Conservation (phyloP, 2,797 vertebrate genomes). For the Menidia menidia region DNA sequence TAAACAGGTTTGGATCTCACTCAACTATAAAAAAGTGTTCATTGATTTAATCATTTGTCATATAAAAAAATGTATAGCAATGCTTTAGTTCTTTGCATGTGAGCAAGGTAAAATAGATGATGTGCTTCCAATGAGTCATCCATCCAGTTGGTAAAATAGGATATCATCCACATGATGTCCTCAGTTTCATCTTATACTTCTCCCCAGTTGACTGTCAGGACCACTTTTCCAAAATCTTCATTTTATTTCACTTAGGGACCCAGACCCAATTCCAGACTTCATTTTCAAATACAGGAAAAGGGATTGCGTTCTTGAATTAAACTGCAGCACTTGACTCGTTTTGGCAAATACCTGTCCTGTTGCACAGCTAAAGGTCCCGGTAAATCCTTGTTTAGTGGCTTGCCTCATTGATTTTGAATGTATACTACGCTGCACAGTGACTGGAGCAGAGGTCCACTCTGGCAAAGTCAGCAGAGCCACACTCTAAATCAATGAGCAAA, state of each 20-base stretch:
- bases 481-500: constrained; percentile 56
- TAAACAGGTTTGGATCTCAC: neutral
- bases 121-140: constrained; percentile 29
- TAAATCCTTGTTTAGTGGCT: constrained; percentile 34
- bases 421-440: constrained; percentile 17
- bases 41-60: constrained; percentile 1
- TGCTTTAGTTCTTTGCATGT: neutral
- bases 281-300: constrained; percentile 18
- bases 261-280: constrained; percentile 14
- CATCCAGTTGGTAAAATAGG: constrained; percentile 23
- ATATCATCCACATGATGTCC: constrained; percentile 45
- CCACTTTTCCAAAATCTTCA: constrained; percentile 34
- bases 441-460: constrained; percentile 24
- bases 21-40: neutral
- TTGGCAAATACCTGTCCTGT: constrained; percentile 7
- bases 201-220: constrained; percentile 13
- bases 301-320: constrained; percentile 31
- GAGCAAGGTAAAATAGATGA: constrained; percentile 14
- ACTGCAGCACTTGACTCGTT: constrained; percentile 23
- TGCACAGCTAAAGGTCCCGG: constrained; percentile 21
- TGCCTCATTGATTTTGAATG: constrained; percentile 52
- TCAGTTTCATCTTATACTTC: constrained; percentile 1
- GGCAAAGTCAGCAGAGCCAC: constrained; percentile 39
- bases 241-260: constrained; percentile 40
- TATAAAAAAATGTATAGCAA: constrained; percentile 1